phyloP scores from a whole-genome alignment of 2,113 vertebrate genomes.

The Prietella phreatophila region DNA sequence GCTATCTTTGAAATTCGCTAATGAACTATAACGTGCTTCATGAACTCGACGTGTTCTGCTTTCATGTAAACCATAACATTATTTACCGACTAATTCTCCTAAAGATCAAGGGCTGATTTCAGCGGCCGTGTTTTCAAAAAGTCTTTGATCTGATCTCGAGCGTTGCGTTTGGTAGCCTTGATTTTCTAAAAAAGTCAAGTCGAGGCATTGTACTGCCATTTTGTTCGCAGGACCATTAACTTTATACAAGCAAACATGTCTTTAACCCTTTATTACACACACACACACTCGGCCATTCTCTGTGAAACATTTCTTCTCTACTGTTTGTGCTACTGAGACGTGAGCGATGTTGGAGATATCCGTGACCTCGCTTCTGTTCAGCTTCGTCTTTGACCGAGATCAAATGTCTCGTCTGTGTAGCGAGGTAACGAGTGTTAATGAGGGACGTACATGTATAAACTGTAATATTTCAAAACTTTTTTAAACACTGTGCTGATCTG shows the following conservation, averaged over 20 bases:
- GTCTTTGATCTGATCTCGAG: slow-evolving; percentile 22
- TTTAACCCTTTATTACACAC: not conserved
- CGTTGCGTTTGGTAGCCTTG: not conserved
- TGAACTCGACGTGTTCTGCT: not conserved
- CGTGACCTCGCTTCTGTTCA: not conserved
- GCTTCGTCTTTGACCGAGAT: too few relatives aligned
- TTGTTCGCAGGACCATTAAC: not conserved
- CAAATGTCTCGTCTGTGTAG: not conserved
- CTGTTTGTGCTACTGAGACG: too few relatives aligned
- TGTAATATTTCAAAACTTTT: not conserved
- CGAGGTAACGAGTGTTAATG: not conserved
- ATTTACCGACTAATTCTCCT: slow-evolving; percentile 4
- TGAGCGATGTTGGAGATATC: not conserved
- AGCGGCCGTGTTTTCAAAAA: not conserved
- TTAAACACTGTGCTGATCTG: not conserved
- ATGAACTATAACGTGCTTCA: not conserved
- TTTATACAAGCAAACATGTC: not conserved
- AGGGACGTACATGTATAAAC: not conserved
- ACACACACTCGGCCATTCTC: not conserved
- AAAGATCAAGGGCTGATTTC: slow-evolving; percentile 18
- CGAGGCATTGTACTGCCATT: not conserved
- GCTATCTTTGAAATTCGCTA: not conserved
- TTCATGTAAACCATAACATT: slow-evolving; percentile 5
- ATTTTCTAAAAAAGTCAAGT: not conserved
- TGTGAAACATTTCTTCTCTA: not conserved